These are phyloP conservation scores for Rotaria macrura DNA, from an alignment of 2,888 invertebrate species.

Conservation along the genomic window DNA sequence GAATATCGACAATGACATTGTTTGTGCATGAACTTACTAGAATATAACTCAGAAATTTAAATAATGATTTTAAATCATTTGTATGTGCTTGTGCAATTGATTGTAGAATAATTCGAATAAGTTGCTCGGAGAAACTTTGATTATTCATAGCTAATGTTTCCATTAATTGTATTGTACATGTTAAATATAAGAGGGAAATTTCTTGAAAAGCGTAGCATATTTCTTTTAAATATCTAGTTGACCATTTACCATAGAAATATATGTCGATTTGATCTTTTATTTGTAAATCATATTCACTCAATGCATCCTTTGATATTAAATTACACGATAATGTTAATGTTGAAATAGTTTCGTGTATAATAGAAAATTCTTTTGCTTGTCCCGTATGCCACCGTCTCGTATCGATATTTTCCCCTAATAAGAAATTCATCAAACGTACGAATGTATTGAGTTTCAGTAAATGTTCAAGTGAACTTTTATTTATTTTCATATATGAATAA, in stretches of 20 bases:
- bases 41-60: constrained; percentile 43
- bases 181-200: background rate
- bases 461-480: constrained; percentile 23
- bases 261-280: background rate
- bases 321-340: constrained; percentile 50
- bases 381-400: constrained; percentile 50
- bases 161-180: background rate
- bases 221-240: constrained; percentile 1
- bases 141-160: background rate
- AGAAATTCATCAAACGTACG: background rate
- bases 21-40: constrained; percentile 42
- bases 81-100: background rate
- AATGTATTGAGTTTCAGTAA: constrained; percentile 3
- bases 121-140: background rate
- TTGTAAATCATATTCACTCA: background rate
- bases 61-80: constrained; percentile 1
- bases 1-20: too few relatives aligned
- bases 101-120: background rate
- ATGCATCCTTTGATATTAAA: constrained; percentile 41
- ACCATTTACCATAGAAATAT: background rate
- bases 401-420: constrained; percentile 34
- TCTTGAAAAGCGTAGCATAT: background rate
- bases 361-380: constrained; percentile 51
- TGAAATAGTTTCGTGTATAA: constrained; percentile 50
- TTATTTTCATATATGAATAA: background rate